Conservation (phyloP, 2,888 invertebrate species). For the Gryllus longicercus region DNA sequence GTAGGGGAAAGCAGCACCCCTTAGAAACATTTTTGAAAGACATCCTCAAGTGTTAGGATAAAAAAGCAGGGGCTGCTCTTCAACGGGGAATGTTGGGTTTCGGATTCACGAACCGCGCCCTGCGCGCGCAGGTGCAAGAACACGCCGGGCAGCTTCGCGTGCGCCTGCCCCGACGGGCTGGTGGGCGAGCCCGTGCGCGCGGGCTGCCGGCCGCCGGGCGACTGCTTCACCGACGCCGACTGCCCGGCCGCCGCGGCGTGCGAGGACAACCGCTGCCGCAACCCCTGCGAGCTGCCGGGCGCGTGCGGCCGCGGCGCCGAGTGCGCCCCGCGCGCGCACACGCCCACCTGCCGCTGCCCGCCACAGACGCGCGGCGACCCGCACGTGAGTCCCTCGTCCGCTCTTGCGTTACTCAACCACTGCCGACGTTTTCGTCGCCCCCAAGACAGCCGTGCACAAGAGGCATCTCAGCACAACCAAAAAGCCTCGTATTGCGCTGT, state of each 20-base stretch:
- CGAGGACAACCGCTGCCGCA: slow-evolving; percentile 68
- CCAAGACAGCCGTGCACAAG: too few relatives aligned
- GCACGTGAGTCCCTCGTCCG: too few relatives aligned
- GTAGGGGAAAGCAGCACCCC: too few relatives aligned
- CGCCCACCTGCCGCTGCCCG: slow-evolving; percentile 71
- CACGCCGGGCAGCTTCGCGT: slow-evolving; percentile 70
- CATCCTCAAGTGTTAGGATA: too few relatives aligned
- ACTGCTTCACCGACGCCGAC: slow-evolving; percentile 74
- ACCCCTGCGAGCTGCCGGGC: slow-evolving; percentile 65
- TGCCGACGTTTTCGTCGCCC: too few relatives aligned
- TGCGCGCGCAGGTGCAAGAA: slow-evolving; percentile 63
- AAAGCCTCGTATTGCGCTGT: too few relatives aligned
- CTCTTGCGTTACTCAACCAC: too few relatives aligned
- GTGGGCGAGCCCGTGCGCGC: slow-evolving; percentile 70
- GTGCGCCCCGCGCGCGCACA: slow-evolving; percentile 67
- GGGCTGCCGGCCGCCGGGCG: slow-evolving; percentile 78
- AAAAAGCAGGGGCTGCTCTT: neutral
- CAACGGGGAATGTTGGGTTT: neutral
- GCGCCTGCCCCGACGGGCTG: slow-evolving; percentile 73
- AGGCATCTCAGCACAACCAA: too few relatives aligned
- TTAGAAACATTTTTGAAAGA: too few relatives aligned
- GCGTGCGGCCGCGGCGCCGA: slow-evolving; percentile 74
- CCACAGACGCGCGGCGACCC: slow-evolving; percentile 73
- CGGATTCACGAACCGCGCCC: neutral
- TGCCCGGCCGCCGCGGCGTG: slow-evolving; percentile 77